A percentile compares a stretch with the other conserved stretches of the same genome.
Evolutionary conservation across 2,797 vertebrate species (phyloP).

Genomic region (Australoheros facetus): DNA sequence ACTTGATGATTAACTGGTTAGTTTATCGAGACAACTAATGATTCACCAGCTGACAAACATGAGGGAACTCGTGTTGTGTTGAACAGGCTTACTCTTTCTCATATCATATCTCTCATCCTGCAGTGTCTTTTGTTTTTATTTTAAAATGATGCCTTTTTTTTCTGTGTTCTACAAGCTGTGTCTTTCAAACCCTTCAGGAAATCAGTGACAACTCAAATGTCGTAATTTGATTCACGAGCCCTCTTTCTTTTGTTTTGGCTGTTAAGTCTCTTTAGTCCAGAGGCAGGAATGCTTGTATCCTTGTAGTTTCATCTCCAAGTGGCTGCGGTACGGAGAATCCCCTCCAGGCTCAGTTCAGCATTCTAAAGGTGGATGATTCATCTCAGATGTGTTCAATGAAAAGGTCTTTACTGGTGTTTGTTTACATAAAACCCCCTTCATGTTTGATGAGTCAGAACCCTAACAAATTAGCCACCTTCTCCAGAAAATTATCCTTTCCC

Average conservation of each 20-base stretch:
- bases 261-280: conserved; percentile 16
- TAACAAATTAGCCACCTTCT: conserved; percentile 60
- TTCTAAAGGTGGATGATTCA: conserved; percentile 66
- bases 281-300: conserved; percentile 29
- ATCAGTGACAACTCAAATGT: neutral
- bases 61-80: neutral
- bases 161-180: neutral
- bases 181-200: neutral
- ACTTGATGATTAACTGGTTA: conserved; percentile 65
- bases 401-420: conserved; percentile 62
- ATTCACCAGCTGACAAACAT: conserved; percentile 51
- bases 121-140: neutral
- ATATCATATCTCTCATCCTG: too few species aligned
- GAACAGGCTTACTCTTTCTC: neutral
- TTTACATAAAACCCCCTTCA: conserved; percentile 63
- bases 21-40: conserved; percentile 51
- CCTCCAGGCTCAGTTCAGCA: conserved; percentile 28
- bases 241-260: conserved; percentile 6
- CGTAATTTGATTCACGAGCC: conserved; percentile 31
- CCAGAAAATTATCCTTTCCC: conserved; percentile 50
- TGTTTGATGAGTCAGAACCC: conserved; percentile 69
- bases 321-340: conserved; percentile 39
- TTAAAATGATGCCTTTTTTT: neutral
- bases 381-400: conserved; percentile 68
- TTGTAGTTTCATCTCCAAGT: conserved; percentile 37